Conservation (phyloP, 2,888 invertebrate genomes). For the Alloscopus bannaensis region DNA sequence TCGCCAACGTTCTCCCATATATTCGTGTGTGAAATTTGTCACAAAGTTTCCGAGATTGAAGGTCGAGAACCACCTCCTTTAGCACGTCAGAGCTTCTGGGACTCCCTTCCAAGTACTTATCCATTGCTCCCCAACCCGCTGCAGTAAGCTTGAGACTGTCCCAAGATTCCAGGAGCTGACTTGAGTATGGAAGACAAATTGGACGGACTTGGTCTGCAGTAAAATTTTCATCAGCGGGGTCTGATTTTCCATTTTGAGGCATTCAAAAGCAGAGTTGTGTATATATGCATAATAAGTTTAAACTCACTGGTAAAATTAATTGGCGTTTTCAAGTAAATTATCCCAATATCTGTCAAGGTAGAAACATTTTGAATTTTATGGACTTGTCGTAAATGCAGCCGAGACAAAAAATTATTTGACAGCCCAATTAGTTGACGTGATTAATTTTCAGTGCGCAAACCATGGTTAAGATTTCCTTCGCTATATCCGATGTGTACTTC, state of each 20-base stretch:
- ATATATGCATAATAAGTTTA: neutral
- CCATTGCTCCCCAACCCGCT: slow-evolving; percentile 68
- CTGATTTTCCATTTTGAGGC: neutral
- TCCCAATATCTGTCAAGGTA: slow-evolving; percentile 53
- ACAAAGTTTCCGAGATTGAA: slow-evolving; percentile 59
- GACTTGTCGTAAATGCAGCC: neutral
- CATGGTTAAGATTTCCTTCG: slow-evolving; percentile 65
- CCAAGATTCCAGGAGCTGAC: slow-evolving; percentile 62
- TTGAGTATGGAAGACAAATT: slow-evolving; percentile 63
- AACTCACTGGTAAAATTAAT: slow-evolving; percentile 56
- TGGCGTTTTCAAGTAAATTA: slow-evolving; percentile 59
- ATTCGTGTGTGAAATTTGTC: slow-evolving; percentile 63
- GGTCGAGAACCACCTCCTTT: slow-evolving; percentile 59
- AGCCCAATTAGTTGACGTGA: neutral
- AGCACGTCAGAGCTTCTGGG: slow-evolving; percentile 30
- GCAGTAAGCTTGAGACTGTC: slow-evolving; percentile 55
- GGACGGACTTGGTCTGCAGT: slow-evolving; percentile 55
- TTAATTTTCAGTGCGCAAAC: neutral
- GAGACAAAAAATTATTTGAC: neutral
- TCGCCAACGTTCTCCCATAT: slow-evolving; percentile 19
- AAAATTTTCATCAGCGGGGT: neutral
- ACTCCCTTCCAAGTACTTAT: slow-evolving; percentile 33
- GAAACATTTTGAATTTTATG: neutral
- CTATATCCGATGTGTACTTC: slow-evolving; percentile 68
- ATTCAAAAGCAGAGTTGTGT: neutral